Percentiles rank a stretch among this genome's conserved stretches.
These are phyloP conservation scores for Pseudochirops corinnae DNA, from an alignment of 2,797 vertebrate species.

Conservation along the genomic window DNA sequence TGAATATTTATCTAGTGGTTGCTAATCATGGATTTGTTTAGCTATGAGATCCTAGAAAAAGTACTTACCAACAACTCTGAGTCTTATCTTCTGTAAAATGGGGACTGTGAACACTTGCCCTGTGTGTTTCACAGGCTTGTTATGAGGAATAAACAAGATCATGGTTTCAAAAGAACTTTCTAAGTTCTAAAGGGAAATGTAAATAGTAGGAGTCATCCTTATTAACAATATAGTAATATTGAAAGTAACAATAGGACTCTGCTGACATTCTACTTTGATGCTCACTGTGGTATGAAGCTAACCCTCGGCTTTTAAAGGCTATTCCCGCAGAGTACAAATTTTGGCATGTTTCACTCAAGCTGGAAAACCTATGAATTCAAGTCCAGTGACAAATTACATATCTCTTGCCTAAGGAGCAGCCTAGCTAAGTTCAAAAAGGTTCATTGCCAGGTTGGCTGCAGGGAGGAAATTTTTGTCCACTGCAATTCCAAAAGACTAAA, in stretches of 20 bases:
- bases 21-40: neutral
- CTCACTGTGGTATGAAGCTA: neutral
- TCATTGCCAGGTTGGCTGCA: neutral
- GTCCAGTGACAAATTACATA: neutral
- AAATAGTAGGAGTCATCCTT: neutral
- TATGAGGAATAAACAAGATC: neutral
- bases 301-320: neutral
- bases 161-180: neutral
- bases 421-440: neutral
- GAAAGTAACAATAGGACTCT: neutral
- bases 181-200: neutral
- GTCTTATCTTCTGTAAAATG: neutral
- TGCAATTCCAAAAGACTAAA: neutral
- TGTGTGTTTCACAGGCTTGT: neutral
- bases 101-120: neutral
- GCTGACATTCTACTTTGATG: neutral
- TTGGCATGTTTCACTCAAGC: neutral
- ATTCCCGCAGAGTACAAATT: neutral
- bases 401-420: neutral
- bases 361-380: neutral
- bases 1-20: neutral
- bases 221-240: neutral
- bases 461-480: neutral
- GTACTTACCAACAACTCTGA: neutral
- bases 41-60: neutral